These are phyloP conservation scores for Gavia stellata DNA, from an alignment of 2,113 vertebrate species.

Conservation along the genomic window DNA sequence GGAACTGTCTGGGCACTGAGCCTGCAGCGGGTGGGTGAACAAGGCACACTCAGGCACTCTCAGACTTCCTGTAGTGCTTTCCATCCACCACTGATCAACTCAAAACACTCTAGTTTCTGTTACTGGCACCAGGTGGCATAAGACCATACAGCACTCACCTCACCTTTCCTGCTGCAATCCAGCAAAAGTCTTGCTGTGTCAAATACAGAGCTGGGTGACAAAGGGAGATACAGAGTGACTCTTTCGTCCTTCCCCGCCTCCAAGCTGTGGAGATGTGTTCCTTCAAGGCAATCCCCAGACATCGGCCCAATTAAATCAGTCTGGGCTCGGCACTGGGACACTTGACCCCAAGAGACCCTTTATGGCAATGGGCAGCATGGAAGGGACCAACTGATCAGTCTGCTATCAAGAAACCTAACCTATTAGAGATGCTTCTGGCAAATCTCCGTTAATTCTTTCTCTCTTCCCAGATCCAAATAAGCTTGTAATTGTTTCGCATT, in stretches of 20 bases:
- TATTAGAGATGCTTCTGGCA: background rate
- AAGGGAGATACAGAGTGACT: background rate
- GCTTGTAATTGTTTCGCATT: background rate
- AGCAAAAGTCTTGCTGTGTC: background rate
- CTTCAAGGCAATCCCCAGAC: background rate
- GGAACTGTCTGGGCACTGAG: background rate
- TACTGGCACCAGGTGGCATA: background rate
- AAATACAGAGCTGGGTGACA: background rate
- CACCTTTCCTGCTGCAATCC: background rate
- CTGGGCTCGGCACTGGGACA: background rate
- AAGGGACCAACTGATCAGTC: background rate
- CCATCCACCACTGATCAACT: background rate
- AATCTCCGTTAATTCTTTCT: background rate
- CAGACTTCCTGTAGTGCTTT: background rate
- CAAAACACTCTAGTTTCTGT: background rate
- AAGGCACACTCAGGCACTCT: background rate
- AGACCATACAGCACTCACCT: background rate
- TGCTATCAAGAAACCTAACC: background rate
- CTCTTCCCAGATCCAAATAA: background rate
- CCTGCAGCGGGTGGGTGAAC: background rate
- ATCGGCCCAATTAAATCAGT: background rate
- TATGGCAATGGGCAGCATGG: background rate
- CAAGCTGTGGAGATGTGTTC: background rate
- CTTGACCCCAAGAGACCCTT: background rate
- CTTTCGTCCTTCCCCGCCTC: background rate